Percentiles rank a stretch among this genome's conserved stretches.
These are phyloP conservation scores for Athalia circularis DNA, from an alignment of 2,888 invertebrate genomes.

Conservation along the genomic window DNA sequence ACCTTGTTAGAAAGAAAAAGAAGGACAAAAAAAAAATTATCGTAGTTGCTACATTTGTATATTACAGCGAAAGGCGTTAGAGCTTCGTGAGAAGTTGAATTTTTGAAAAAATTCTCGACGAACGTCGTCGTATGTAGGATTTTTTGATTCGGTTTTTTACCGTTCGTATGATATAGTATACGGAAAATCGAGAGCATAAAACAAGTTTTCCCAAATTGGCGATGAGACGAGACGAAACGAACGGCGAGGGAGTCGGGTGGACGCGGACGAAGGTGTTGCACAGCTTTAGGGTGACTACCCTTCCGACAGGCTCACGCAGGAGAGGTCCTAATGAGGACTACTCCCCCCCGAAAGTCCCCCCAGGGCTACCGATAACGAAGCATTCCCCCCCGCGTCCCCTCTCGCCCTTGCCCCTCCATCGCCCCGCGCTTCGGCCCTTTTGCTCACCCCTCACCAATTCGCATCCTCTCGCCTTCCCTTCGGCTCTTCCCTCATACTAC, in stretches of 20 bases:
- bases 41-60: no score
- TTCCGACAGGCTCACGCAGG: slow-evolving; percentile 59
- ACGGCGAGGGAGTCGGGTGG: slow-evolving; percentile 18
- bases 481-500: slow-evolving; percentile 52
- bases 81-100: no score
- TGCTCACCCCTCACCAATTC: slow-evolving; percentile 49
- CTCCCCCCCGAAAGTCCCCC: slow-evolving; percentile 53
- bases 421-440: slow-evolving; percentile 53
- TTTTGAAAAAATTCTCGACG: no score
- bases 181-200: no score
- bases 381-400: slow-evolving; percentile 53
- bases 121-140: no score
- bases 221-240: slow-evolving; percentile 46
- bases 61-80: no score
- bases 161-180: no score
- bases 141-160: no score
- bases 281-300: slow-evolving; percentile 35
- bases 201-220: slow-evolving; percentile 20
- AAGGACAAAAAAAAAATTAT: no score
- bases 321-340: slow-evolving; percentile 64
- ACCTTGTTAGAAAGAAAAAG: no score
- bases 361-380: slow-evolving; percentile 67
- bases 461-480: slow-evolving; percentile 43
- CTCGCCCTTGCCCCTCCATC: not conserved
- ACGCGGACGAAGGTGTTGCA: slow-evolving; percentile 27